Evolutionary conservation across 2,797 vertebrate genomes (phyloP), one percentile per base, ranked within the genome.

Genomic region (Phaenicophaeus curvirostris): DNA sequence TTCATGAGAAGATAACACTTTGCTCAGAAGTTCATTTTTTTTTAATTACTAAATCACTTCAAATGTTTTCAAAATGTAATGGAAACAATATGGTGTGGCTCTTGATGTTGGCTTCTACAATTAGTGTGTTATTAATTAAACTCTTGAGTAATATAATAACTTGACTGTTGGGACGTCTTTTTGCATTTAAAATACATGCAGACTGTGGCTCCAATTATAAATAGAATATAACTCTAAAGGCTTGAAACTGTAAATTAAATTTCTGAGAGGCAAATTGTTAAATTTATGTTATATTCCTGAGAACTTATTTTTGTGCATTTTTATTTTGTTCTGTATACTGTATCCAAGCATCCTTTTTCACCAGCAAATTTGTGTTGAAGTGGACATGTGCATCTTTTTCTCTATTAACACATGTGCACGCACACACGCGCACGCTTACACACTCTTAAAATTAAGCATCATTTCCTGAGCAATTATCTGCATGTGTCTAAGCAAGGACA

Each of bases 81-180:
- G 57, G 77, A 87, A 97, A 97, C 97, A 98, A 96, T 98, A 97
- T 96, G 91, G 91, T 95, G 44, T 92, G 91, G 71, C 79, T 97
- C 96, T 97, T 97, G 95, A 97, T 95, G 94, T 88, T 94, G 89
- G 79, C 86, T 97, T 96, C 91, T n/a, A 96, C 92, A 97, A 98
- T 97, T 96, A 97, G 87, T 94, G 67, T 97, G 96, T 96, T 97
- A 98, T 98, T 98, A 98, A 97, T 98, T 98, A 98, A 98, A 97
- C 93, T 96, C 96, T 96, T 59, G 35, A 97, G 90, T 97, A 97
- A 96, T 95, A 95, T 87, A 97, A 97, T 95, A 96, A 96, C 95
- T 97, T 97, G 94, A 97, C 85, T 94, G 94, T 96, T 96, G 97
- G 89, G 97, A 97, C 68, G 53, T 96, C 94, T 97, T 90, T 96